A percentile compares a stretch with the other conserved stretches of the same genome.
Evolutionary conservation across 1,140 invertebrate genomes (phyloP).

Genomic region (Whitmania pigra): DNA sequence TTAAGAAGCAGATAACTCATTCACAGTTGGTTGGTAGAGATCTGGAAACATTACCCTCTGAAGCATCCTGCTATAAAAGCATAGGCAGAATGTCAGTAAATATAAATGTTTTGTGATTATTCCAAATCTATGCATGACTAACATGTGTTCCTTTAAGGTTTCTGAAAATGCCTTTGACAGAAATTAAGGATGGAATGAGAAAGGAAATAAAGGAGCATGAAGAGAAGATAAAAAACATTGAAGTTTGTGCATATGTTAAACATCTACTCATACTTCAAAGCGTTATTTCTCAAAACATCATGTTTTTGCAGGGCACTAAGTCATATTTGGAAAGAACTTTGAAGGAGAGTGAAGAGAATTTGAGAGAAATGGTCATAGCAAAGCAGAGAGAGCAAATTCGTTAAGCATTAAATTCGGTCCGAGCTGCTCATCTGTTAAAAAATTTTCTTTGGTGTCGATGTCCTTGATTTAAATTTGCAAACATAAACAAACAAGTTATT

Average conservation of each 20-base stretch:
- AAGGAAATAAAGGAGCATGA: conserved; percentile 50
- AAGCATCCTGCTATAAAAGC: conserved; percentile 61
- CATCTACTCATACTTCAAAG: background rate
- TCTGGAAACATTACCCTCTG: conserved; percentile 48
- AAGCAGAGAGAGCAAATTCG: conserved; percentile 32
- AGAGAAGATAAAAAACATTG: conserved; percentile 59
- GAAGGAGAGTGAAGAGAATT: conserved; percentile 69
- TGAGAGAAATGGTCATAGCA: conserved; percentile 61
- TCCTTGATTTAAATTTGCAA: too few species aligned
- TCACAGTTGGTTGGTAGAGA: conserved; percentile 57
- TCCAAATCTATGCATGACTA: background rate
- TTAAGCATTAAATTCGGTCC: too few species aligned
- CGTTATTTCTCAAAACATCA: background rate
- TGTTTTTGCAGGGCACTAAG: conserved; percentile 53
- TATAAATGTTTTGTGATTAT: background rate
- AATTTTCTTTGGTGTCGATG: too few species aligned
- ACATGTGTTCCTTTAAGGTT: background rate
- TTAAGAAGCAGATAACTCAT: conserved; percentile 56
- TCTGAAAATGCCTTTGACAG: conserved; percentile 44
- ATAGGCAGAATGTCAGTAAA: conserved; percentile 58
- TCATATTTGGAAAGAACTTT: conserved; percentile 60
- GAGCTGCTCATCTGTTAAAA: too few species aligned
- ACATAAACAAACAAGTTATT: too few species aligned
- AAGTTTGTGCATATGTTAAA: conserved; percentile 43
- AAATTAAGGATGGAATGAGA: conserved; percentile 53